Base-by-base conservation (phyloP, 2,797 vertebrate genomes). In the Alosa sapidissima region DNA sequence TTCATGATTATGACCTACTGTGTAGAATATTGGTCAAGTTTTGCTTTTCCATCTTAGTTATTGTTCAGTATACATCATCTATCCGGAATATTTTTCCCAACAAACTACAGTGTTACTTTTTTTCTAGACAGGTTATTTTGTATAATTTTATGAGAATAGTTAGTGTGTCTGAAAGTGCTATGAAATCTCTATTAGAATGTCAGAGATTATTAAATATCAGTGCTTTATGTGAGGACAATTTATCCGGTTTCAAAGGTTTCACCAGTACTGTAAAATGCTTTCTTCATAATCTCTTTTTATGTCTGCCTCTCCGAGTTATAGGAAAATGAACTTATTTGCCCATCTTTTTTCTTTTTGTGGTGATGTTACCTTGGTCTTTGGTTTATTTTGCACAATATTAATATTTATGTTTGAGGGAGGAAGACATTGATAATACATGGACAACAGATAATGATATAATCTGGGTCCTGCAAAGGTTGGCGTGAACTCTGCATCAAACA, bases 101-200 rank as follows among this genome's bases (percentile, higher is more conserved):
- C 87, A 87, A 82, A 84, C 82, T 55, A 75, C 89, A 87, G 83
- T 83, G 65, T 83, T 88, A 84, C 51, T 83, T 84, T 54, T 82
- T 81, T 89, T 88, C 68, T 47, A 36, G 83, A 81, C 72, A 55
- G 49, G 65, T 85, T 81, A 21, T 85, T 88, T 89, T 89, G 47
- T 85, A 84, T 83, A 84, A 72, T 51, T 85, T 86, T 89, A 68
- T 82, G 83, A 78, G 82, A 89, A 86, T 88, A 85, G 86, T 85
- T 88, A 52, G 84, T 88, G 19, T 82, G 85, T 89, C 52, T 90
- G 82, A 85, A 87, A 88, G 82, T 88, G 85, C 60, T 86, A 81
- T 82, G 81, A 88, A 85, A 87, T 86, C 81, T 88, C 87, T 87
- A 89, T 86, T 87, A 86, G 86, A 86, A 88, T 90, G 86, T 87